Conservation (phyloP, 2,797 vertebrate species). For the Glossophaga mutica region DNA sequence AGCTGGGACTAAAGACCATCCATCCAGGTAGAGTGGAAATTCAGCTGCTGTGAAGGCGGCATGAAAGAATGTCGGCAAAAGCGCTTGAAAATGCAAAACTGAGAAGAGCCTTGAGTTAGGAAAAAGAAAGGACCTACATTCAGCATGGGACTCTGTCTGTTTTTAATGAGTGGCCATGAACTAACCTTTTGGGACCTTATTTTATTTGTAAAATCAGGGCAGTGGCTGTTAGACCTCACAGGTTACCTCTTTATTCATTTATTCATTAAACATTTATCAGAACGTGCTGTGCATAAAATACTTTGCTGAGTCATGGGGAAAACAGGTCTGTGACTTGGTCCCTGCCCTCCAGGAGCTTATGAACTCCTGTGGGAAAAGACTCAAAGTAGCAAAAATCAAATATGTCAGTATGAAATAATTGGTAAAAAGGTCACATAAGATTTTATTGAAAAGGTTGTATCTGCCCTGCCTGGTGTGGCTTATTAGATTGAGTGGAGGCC, state of each 20-base stretch:
- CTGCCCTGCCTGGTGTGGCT: too few species aligned
- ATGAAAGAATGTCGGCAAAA: neutral
- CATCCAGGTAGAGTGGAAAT: neutral
- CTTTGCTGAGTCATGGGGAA: neutral
- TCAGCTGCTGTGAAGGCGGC: neutral
- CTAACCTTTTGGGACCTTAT: neutral
- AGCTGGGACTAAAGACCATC: neutral
- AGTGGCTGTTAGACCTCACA: neutral
- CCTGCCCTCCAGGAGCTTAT: neutral
- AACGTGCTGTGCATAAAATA: neutral
- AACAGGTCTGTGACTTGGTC: neutral
- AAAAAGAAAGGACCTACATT: neutral
- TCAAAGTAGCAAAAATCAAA: neutral
- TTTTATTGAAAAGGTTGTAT: neutral
- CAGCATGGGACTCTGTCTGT: neutral
- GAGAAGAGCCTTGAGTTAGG: neutral
- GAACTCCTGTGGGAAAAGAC: neutral
- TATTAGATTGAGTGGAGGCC: too few species aligned
- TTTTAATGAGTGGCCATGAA: neutral
- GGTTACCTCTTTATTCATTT: neutral
- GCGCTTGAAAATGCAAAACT: neutral
- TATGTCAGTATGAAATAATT: neutral
- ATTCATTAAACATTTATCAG: neutral
- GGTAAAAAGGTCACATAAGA: neutral
- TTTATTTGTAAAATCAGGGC: neutral